Conservation (phyloP, 2,888 invertebrate species). For the Agonopterix heracliana region DNA sequence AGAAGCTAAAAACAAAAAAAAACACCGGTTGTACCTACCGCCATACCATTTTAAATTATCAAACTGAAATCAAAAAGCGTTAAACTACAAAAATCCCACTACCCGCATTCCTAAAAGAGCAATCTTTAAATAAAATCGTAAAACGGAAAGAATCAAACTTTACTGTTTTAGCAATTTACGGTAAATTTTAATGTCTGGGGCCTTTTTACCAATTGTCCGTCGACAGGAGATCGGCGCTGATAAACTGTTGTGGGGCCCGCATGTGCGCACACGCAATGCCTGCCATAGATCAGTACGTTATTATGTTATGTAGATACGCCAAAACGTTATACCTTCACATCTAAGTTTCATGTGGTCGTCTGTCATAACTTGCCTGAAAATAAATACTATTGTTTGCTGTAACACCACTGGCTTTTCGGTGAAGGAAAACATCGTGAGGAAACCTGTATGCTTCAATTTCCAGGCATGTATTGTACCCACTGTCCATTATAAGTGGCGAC, state of each 20-base stretch:
- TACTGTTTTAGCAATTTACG: slow-evolving; percentile 69
- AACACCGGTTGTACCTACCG: neutral
- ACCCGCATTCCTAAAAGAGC: slow-evolving; percentile 64
- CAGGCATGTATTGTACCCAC: too few relatives aligned
- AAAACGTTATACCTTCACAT: too few relatives aligned
- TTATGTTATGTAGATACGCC: neutral
- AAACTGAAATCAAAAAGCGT: slow-evolving; percentile 24
- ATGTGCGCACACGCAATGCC: slow-evolving; percentile 66
- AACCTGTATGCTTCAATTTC: too few relatives aligned
- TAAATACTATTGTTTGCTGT: too few relatives aligned
- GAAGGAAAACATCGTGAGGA: too few relatives aligned
- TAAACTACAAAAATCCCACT: slow-evolving; percentile 39
- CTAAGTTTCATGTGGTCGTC: too few relatives aligned
- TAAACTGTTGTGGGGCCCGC: slow-evolving; percentile 58
- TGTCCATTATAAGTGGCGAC: too few relatives aligned
- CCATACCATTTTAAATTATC: too few relatives aligned
- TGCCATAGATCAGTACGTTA: slow-evolving; percentile 28
- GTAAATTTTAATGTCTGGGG: slow-evolving; percentile 55
- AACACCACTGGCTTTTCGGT: too few relatives aligned
- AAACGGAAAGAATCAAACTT: slow-evolving; percentile 50
- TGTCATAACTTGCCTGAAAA: too few relatives aligned
- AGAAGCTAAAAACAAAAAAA: neutral
- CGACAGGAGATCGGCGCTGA: slow-evolving; percentile 52
- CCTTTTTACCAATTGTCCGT: slow-evolving; percentile 68
- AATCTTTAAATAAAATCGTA: slow-evolving; percentile 65